Evolutionary conservation across 2,888 invertebrate species (phyloP).

Genomic region (Drosophila recens): DNA sequence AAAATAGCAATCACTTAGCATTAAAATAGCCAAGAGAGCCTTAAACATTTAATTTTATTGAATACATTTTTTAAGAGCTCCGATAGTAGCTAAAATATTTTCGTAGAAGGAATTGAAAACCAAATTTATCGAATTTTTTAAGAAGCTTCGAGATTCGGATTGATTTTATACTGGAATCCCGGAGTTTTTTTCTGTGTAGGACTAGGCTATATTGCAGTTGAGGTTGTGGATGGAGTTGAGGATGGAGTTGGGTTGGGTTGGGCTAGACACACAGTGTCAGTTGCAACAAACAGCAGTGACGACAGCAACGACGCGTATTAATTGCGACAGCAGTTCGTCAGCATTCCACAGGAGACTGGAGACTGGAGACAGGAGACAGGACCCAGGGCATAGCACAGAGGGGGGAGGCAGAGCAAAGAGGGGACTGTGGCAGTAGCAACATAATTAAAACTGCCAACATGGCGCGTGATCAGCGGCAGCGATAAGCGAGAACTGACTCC

Average conservation of each 20-base stretch:
- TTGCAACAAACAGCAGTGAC: slow-evolving; percentile 59
- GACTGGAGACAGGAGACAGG: slow-evolving; percentile 6
- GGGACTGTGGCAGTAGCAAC: slow-evolving; percentile 52
- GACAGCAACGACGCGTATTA: slow-evolving; percentile 72
- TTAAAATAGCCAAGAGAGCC: no score
- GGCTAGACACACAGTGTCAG: slow-evolving; percentile 58
- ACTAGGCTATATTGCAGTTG: background rate
- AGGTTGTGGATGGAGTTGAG: background rate
- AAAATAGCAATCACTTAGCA: no score
- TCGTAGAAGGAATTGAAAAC: no score
- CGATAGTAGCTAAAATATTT: no score
- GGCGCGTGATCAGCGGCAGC: slow-evolving; percentile 78
- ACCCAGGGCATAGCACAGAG: background rate
- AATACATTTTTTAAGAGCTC: no score
- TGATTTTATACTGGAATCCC: no score
- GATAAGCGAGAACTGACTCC: slow-evolving; percentile 60
- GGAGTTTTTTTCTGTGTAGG: background rate
- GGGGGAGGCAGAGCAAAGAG: no score
- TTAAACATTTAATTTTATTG: no score
- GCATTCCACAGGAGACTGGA: slow-evolving; percentile 61
- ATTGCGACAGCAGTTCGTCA: slow-evolving; percentile 79
- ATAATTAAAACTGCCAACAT: slow-evolving; percentile 78
- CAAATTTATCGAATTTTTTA: no score
- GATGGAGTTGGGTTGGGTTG: background rate
- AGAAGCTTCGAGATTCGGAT: no score